Base-by-base conservation (phyloP, 1,140 invertebrate genomes). In the Argopecten irradians region DNA sequence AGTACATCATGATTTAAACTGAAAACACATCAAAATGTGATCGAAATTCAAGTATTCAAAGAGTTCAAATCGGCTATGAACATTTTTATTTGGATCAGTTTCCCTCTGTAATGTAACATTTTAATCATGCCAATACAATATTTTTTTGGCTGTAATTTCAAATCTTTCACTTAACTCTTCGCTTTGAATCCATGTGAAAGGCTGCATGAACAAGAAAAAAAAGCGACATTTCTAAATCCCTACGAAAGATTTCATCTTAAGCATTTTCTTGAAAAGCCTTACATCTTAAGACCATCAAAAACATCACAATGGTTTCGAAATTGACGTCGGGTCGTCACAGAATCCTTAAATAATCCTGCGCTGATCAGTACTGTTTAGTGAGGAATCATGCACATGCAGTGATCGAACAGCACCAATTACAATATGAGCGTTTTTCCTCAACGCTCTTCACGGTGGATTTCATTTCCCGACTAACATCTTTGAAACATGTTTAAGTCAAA, bases 201-300 rank as follows among this genome's bases (percentile, higher is more conserved):
- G 55, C 16, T 71, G 16, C 22, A 28, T 16, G 8, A 71, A n/a
- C 13, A 39, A 39, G 13, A 39, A 39, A 39, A 71, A 71, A 71
- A 71, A 71, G 55, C n/a, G n/a, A n/a, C 22, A 71, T 71, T 71
- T 71, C 55, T 71, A 71, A 71, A 71, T 71, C 55, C 55, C 7
- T n/a, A 19, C 14, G 11, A n/a, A n/a, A 71, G n/a, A 71, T 71
- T 71, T 71, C n/a, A 71, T n/a, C 55, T 71, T n/a, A 28, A 71
- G 55, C 55, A n/a, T n/a, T 28, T 71, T 71, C 55, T 71, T n/a
- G n/a, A n/a, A 71, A 71, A 71, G 55, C 55, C 55, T 71, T 71
- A 71, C 22, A 71, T 71, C 28, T 22, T 71, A 28, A 28, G 55
- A 71, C n/a, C 22, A 71, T 71, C 55, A 71, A 71, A 71, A 71